Base-by-base conservation (phyloP, 2,113 vertebrate species). In the Eolophus roseicapilla region DNA sequence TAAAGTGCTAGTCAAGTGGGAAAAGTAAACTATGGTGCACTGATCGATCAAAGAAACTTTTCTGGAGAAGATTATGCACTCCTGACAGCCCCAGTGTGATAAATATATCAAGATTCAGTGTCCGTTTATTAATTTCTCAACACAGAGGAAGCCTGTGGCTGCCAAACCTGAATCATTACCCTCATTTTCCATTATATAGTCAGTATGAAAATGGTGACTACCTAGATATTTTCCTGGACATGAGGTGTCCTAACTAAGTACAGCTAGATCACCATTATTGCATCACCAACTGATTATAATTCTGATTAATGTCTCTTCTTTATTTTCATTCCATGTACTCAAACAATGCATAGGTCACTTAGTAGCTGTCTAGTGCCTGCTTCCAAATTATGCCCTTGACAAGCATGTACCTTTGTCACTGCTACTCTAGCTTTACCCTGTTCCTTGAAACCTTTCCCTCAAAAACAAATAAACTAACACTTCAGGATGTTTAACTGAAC, bases 101-200 rank as follows among this genome's bases (percentile, higher is more conserved):
- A 98, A 94, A 95, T 97, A 97, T 96, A 98, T 98, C 95, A 98
- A 98, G 98, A 98, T 98, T 98, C 97, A 98, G 93, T 97, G 96
- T 96, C 96, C 91, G 67, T 98, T 97, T 98, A 97, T 98, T 98
- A 97, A 97, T 97, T 98, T 97, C 96, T 96, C 93, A 74, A 90
- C 62, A 76, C 82, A 93, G 71, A 91, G 95, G 83, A 97, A 95
- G 71, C 92, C 92, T 44, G 57, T 91, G 94, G 75, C 97, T 98
- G 98, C 97, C 98, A 98, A 98, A 97, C 73, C 91, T 97, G 97
- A 98, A 97, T 98, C 97, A 97, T 98, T 98, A 96, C 83, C 71
- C 85, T 98, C 95, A 97, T 98, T 98, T 97, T 98, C 98, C 96
- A 94, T 97, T 62, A 97, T 97, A 97, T 94, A 97, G 98, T 98